Conservation (phyloP, 2,888 invertebrate species). For the Anticlea derivata region DNA sequence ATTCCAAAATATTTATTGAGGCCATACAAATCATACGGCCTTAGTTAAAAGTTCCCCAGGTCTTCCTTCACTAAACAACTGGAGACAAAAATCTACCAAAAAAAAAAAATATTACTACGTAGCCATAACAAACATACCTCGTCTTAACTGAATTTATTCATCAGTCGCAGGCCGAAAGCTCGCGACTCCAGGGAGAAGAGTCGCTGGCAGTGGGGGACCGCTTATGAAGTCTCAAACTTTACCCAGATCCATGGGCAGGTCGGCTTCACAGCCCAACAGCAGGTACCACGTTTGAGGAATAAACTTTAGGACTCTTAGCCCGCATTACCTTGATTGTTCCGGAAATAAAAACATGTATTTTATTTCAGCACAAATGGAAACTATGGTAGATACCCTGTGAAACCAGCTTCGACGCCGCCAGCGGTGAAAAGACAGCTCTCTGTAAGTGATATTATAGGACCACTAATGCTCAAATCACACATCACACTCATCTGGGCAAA, state of each 20-base stretch:
- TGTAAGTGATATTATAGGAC: constrained; percentile 70
- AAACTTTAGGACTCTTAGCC: no score
- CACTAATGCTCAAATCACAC: no score
- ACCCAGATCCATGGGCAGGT: constrained; percentile 91
- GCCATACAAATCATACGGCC: no score
- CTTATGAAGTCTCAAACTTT: constrained; percentile 93
- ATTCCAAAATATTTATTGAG: no score
- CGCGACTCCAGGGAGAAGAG: constrained; percentile 88
- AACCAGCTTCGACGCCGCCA: constrained; percentile 92
- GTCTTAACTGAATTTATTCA: background rate
- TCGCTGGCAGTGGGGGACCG: constrained; percentile 85
- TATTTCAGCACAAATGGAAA: constrained; percentile 68
- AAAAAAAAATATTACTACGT: no score
- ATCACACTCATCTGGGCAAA: no score
- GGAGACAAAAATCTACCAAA: no score
- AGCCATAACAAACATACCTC: no score
- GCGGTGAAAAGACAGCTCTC: constrained; percentile 93
- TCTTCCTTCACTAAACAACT: no score
- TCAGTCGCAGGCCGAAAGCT: constrained; percentile 92
- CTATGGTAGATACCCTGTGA: constrained; percentile 76
- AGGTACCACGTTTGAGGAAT: constrained; percentile 13
- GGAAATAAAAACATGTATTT: background rate
- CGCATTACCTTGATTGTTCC: no score
- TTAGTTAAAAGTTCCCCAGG: no score
- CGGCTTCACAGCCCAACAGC: constrained; percentile 78